These are phyloP conservation scores for Diloba caeruleocephala DNA, from an alignment of 2,888 invertebrate genomes.

Conservation along the genomic window DNA sequence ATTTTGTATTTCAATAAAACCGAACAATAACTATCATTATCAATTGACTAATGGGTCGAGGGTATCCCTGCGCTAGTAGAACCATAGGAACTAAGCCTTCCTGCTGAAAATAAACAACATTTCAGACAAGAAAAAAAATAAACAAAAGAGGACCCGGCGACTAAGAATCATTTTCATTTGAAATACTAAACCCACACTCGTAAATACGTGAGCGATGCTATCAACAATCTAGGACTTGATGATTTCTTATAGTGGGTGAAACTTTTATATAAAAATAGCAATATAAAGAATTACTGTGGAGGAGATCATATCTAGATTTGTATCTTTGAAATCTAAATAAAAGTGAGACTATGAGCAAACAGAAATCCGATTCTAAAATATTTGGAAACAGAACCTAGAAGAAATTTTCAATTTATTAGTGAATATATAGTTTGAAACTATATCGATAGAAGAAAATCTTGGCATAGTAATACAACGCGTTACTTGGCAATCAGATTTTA, in stretches of 20 bases:
- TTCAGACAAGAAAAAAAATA: conserved; percentile 18
- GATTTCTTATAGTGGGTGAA: conserved; percentile 30
- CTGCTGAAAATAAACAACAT: conserved; percentile 37
- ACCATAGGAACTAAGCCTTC: conserved; percentile 11
- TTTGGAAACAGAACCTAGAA: background rate
- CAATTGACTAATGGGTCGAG: background rate
- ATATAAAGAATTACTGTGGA: conserved; percentile 11
- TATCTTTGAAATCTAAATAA: conserved; percentile 1
- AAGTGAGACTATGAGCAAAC: conserved; percentile 10
- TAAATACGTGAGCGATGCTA: conserved; percentile 34
- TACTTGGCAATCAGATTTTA: too few species aligned
- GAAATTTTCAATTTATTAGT: too few species aligned
- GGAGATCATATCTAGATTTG: background rate
- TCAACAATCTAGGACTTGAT: conserved; percentile 38
- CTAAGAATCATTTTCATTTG: conserved; percentile 33
- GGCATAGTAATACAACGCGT: too few species aligned
- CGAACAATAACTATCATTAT: conserved; percentile 2
- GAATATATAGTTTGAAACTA: too few species aligned
- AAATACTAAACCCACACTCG: conserved; percentile 25
- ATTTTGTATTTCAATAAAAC: background rate
- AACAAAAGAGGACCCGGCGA: conserved; percentile 14
- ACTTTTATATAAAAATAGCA: conserved; percentile 32
- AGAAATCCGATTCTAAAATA: conserved; percentile 1
- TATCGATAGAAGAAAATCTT: too few species aligned
- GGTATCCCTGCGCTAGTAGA: conserved; percentile 2